These are phyloP conservation scores for Tortricodes alternella DNA, from an alignment of 2,888 invertebrate genomes.

Conservation along the genomic window DNA sequence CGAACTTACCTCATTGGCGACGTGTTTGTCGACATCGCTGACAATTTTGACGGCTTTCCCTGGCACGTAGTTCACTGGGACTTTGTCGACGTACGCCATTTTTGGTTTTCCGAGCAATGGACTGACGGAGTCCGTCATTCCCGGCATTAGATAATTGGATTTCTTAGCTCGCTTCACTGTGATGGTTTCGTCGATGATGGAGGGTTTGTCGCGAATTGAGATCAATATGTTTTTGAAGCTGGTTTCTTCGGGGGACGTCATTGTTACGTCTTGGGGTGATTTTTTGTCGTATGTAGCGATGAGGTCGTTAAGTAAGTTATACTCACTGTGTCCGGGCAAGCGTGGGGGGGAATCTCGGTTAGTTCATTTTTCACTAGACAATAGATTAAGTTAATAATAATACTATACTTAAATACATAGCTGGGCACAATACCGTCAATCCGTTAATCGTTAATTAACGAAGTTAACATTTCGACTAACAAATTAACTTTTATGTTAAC, in stretches of 20 bases:
- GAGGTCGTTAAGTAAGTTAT: conserved; percentile 61
- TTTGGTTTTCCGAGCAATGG: conserved; percentile 65
- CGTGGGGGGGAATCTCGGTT: conserved; percentile 35
- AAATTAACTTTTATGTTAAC: no score
- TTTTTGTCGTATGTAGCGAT: conserved; percentile 58
- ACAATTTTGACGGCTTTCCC: conserved; percentile 90
- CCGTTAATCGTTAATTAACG: no score
- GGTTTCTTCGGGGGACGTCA: conserved; percentile 74
- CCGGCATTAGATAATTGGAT: conserved; percentile 63
- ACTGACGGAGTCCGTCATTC: conserved; percentile 61
- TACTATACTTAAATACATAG: neutral
- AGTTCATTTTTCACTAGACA: conserved; percentile 37
- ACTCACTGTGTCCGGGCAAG: conserved; percentile 72
- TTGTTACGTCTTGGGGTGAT: conserved; percentile 76
- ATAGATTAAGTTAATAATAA: conserved; percentile 26
- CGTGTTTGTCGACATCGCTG: conserved; percentile 75
- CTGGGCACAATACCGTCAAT: neutral
- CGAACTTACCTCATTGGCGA: conserved; percentile 64
- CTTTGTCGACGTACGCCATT: conserved; percentile 71
- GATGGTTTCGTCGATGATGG: conserved; percentile 65
- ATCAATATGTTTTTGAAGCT: conserved; percentile 74
- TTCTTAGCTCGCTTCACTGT: conserved; percentile 64
- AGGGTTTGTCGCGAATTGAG: conserved; percentile 67
- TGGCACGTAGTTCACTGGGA: conserved; percentile 77
- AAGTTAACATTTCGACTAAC: no score